These are phyloP conservation scores for Acanthurus leucopareius DNA, from an alignment of 2,797 vertebrate genomes.

Conservation along the genomic window DNA sequence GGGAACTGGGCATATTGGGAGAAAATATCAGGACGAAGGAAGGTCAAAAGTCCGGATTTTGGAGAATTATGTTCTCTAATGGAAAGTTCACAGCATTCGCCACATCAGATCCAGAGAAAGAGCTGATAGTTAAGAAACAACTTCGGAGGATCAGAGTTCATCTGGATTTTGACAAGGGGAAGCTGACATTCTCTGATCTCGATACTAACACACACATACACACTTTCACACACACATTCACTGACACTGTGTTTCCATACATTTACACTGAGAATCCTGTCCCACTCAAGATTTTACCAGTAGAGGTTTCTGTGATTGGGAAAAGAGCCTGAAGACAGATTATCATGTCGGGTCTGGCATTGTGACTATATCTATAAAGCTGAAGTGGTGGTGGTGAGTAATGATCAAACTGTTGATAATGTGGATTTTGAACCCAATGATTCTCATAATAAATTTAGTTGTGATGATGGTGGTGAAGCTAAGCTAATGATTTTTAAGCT, in stretches of 20 bases:
- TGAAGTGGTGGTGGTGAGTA: no score
- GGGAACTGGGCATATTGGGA: constrained; percentile 62
- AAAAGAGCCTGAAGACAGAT: not conserved
- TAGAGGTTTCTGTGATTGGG: constrained; percentile 6
- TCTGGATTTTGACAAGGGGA: constrained; percentile 53
- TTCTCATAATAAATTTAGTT: no score
- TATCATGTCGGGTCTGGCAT: not conserved
- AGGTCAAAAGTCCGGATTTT: constrained; percentile 28
- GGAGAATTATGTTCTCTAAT: constrained; percentile 52
- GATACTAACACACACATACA: constrained; percentile 45
- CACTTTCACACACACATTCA: constrained; percentile 64
- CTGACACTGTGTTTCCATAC: constrained; percentile 58
- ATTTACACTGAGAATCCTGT: constrained; percentile 44
- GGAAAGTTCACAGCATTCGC: constrained; percentile 39
- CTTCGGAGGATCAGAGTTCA: constrained; percentile 36
- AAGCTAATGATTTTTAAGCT: not conserved
- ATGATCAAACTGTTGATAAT: not conserved
- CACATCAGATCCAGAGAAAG: not conserved
- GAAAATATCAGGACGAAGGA: not conserved
- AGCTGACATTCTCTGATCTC: constrained; percentile 39
- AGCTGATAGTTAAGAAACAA: constrained; percentile 16
- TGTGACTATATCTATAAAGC: no score
- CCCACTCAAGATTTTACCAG: constrained; percentile 52
- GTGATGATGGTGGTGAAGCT: not conserved
- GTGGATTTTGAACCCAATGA: not conserved